phyloP scores from a whole-genome alignment of 2,888 invertebrate species.

The Drosophila imparisetae region DNA sequence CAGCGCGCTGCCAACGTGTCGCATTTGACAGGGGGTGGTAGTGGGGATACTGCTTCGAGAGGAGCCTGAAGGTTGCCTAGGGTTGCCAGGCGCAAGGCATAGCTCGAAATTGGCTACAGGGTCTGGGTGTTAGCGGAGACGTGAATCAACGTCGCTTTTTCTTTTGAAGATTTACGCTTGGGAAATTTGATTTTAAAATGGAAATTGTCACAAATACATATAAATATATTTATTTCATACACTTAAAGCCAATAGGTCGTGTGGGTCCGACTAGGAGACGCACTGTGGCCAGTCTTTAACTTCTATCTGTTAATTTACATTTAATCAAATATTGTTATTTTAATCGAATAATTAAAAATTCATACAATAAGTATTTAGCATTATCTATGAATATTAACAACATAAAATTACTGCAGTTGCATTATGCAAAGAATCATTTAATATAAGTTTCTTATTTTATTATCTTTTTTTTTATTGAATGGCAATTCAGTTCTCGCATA shows the following conservation, averaged over 20 bases:
- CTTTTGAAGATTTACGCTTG: constrained; percentile 66
- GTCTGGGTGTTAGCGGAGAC: constrained; percentile 7
- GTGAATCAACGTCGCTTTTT: constrained; percentile 57
- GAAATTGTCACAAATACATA: constrained; percentile 39
- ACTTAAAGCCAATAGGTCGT: neutral
- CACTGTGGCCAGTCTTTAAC: neutral
- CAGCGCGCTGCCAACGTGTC: constrained; percentile 52
- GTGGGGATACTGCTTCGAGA: constrained; percentile 18
- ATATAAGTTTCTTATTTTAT: neutral
- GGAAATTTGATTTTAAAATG: constrained; percentile 64
- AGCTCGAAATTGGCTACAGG: constrained; percentile 58
- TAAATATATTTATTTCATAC: constrained; percentile 1
- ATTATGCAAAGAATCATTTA: neutral
- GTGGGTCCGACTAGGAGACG: neutral
- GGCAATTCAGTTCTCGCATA: neutral
- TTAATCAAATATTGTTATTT: neutral
- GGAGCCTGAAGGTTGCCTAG: constrained; percentile 19
- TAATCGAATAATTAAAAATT: too few relatives aligned
- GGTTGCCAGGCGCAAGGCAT: constrained; percentile 47
- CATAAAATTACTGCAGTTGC: neutral
- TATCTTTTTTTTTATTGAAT: neutral
- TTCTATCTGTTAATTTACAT: neutral
- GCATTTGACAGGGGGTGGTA: constrained; percentile 28
- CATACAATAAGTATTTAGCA: neutral
- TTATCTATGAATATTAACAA: neutral